A percentile compares a stretch with the other conserved stretches of the same genome.
phyloP scores from a whole-genome alignment of 1,140 invertebrate genomes.

The Hirudo medicinalis region DNA sequence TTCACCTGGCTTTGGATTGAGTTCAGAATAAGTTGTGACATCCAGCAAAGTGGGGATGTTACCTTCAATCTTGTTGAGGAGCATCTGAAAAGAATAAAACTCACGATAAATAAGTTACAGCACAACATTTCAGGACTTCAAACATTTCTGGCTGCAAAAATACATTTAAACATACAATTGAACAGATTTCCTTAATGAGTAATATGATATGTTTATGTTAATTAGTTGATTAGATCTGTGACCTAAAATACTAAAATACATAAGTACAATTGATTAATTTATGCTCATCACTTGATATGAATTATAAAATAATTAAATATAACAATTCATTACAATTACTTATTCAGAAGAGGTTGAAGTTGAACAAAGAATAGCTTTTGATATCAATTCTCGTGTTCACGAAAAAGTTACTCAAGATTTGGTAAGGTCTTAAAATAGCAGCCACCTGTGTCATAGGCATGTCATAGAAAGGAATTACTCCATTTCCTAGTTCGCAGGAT shows the following conservation, averaged over 20 bases:
- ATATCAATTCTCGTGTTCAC: not conserved
- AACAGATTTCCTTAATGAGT: too few species aligned
- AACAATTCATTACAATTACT: too few species aligned
- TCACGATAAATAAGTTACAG: conserved; percentile 10
- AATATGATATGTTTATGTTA: too few species aligned
- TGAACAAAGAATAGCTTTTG: not conserved
- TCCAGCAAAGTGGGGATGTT: conserved; percentile 62
- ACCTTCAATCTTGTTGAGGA: conserved; percentile 72
- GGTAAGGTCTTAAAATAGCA: not conserved
- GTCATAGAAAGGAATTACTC: conserved; percentile 67
- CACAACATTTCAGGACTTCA: not conserved
- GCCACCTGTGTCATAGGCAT: conserved; percentile 57
- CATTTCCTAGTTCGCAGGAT: conserved; percentile 76
- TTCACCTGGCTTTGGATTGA: not conserved
- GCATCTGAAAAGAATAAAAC: conserved; percentile 48
- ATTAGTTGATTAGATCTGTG: too few species aligned
- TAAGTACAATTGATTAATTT: too few species aligned
- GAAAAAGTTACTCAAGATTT: not conserved
- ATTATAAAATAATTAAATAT: too few species aligned
- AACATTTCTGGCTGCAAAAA: not conserved
- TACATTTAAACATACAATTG: not conserved
- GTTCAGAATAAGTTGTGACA: conserved; percentile 53
- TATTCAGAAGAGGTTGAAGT: not conserved
- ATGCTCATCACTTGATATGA: too few species aligned
- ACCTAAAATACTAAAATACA: not conserved